Evolutionary conservation across 1,140 invertebrate species (phyloP).

Genomic region (Lordiphosa mommai): DNA sequence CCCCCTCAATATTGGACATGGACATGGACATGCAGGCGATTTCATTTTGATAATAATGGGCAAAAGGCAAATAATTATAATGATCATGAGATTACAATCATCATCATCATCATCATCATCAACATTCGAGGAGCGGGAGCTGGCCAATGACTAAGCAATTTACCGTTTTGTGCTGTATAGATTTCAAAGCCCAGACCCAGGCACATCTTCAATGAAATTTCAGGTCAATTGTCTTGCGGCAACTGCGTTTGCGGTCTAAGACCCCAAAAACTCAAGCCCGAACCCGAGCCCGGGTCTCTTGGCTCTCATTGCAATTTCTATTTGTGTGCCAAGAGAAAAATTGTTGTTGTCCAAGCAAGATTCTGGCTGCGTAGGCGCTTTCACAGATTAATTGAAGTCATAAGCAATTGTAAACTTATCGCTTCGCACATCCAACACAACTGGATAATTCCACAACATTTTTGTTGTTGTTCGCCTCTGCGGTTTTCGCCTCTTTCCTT

Average conservation of each 20-base stretch:
- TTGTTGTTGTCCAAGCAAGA: conserved; percentile 1
- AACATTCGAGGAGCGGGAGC: conserved; percentile 11
- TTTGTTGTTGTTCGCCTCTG: conserved; percentile 25
- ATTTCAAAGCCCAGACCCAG: conserved; percentile 39
- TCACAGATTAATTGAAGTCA: conserved; percentile 79
- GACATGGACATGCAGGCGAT: conserved; percentile 58
- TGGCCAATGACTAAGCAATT: conserved; percentile 71
- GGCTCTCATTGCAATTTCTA: conserved; percentile 54
- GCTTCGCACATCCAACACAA: conserved; percentile 48
- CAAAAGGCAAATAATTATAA: conserved; percentile 72
- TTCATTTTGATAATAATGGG: conserved; percentile 76
- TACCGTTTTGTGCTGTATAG: conserved; percentile 63
- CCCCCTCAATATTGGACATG: conserved; percentile 19
- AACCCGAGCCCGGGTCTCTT: conserved; percentile 26
- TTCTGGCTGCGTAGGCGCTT: conserved; percentile 69
- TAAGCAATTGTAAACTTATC: conserved; percentile 78
- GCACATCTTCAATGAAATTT: conserved; percentile 72
- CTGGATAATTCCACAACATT: conserved; percentile 46
- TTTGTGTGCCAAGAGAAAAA: conserved; percentile 40
- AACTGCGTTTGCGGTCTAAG: conserved; percentile 44
- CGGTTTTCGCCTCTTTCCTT: conserved; percentile 24
- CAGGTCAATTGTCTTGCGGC: conserved; percentile 76
- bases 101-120: conserved; percentile 8
- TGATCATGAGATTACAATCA: conserved; percentile 73
- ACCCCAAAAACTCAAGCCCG: conserved; percentile 20